Conservation (phyloP, 2,113 vertebrate species). For the Danionella cerebrum region DNA sequence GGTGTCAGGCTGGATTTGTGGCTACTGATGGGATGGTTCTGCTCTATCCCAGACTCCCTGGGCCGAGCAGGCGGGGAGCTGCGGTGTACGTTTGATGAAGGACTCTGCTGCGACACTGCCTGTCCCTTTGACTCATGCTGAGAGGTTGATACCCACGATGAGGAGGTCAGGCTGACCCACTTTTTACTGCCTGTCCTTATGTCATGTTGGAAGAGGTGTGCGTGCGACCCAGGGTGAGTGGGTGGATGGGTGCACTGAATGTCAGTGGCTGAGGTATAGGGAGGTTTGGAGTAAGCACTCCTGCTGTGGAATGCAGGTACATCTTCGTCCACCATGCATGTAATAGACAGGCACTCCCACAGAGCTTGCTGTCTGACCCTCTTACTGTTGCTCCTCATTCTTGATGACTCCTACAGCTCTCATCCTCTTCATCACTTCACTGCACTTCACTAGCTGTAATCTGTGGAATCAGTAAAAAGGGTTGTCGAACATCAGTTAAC, state of each 20-base stretch:
- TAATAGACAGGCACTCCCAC: constrained; percentile 44
- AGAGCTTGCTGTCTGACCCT: constrained; percentile 60
- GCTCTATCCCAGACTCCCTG: constrained; percentile 6
- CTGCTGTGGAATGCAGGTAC: constrained; percentile 59
- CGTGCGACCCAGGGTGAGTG: constrained; percentile 1
- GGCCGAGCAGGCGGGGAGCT: constrained; percentile 23
- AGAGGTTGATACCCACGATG: constrained; percentile 49
- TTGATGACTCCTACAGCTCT: constrained; percentile 41
- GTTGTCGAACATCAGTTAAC: background rate
- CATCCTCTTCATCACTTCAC: background rate
- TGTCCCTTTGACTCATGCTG: constrained; percentile 63
- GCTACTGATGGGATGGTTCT: background rate
- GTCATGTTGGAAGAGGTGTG: constrained; percentile 36
- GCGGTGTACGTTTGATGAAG: constrained; percentile 41
- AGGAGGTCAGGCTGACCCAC: constrained; percentile 61
- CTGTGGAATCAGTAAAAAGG: background rate
- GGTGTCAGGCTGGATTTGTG: constrained; percentile 25
- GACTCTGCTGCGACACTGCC: constrained; percentile 54
- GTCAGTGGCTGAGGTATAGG: constrained; percentile 11
- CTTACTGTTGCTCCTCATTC: constrained; percentile 52
- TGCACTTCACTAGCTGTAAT: background rate
- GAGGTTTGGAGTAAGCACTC: constrained; percentile 29
- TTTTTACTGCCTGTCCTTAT: constrained; percentile 54
- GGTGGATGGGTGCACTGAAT: constrained; percentile 5
- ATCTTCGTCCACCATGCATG: constrained; percentile 52